Percentiles rank a stretch among this genome's conserved stretches.
Evolutionary conservation across 2,797 vertebrate genomes (phyloP).

Genomic region (Eupleurogrammus muticus): DNA sequence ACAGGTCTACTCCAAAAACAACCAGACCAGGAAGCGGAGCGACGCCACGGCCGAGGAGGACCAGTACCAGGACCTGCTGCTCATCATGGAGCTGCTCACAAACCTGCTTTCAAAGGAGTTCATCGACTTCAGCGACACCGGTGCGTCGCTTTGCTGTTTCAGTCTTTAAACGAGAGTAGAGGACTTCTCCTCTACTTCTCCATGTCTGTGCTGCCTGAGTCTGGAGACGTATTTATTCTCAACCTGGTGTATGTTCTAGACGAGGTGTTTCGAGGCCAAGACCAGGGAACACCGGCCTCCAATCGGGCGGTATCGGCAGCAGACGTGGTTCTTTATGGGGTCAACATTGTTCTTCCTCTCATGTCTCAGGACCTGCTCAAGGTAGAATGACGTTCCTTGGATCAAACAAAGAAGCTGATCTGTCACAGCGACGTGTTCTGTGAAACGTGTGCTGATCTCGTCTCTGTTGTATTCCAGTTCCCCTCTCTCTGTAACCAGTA

Average conservation of each 20-base stretch:
- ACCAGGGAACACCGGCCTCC: conserved; percentile 89
- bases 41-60: conserved; percentile 96
- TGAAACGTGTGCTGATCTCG: neutral
- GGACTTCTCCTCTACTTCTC: neutral
- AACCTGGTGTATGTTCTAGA: conserved; percentile 78
- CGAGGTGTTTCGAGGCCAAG: conserved; percentile 96
- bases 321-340: conserved; percentile 97
- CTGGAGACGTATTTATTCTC: neutral
- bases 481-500: conserved; percentile 99
- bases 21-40: conserved; percentile 91
- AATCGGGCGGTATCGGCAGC: conserved; percentile 93
- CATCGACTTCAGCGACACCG: conserved; percentile 99
- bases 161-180: neutral
- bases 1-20: conserved; percentile 99
- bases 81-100: conserved; percentile 99
- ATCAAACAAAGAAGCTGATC: neutral
- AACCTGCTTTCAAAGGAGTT: conserved; percentile 99
- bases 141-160: conserved; percentile 70
- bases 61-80: conserved; percentile 98
- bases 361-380: conserved; percentile 99
- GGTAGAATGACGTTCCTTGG: conserved; percentile 75
- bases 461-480: conserved; percentile 86
- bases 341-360: conserved; percentile 96
- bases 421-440: neutral
- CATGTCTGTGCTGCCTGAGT: neutral